phyloP scores from a whole-genome alignment of 2,113 vertebrate species.

The Cottus gobio region DNA sequence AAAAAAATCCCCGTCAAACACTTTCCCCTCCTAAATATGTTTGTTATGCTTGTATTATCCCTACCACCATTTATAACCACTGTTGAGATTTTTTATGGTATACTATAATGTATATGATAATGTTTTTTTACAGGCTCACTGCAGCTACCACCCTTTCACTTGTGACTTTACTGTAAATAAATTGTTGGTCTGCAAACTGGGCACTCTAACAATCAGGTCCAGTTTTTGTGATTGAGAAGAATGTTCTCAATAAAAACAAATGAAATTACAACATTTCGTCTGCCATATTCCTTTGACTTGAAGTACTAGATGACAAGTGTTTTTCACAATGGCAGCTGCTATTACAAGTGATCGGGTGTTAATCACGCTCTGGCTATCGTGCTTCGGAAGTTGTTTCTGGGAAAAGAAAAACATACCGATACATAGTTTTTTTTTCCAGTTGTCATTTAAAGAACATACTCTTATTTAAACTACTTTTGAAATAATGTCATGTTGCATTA shows the following conservation, averaged over 20 bases:
- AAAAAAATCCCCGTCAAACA: neutral
- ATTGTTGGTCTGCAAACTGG: conserved; percentile 58
- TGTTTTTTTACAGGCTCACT: conserved; percentile 72
- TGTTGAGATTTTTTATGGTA: conserved; percentile 69
- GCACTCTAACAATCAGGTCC: conserved; percentile 69
- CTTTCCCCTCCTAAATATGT: conserved; percentile 19
- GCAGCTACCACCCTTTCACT: conserved; percentile 64
- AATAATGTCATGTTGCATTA: neutral
- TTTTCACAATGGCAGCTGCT: neutral
- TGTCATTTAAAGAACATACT: neutral
- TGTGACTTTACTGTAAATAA: conserved; percentile 73
- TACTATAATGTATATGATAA: conserved; percentile 51
- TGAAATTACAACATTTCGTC: conserved; percentile 4
- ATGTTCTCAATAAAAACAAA: conserved; percentile 71
- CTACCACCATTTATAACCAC: conserved; percentile 77
- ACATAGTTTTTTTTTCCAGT: no score
- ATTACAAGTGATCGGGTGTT: neutral
- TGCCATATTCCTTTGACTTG: neutral
- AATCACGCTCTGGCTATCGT: neutral
- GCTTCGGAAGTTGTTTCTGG: neutral
- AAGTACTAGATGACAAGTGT: neutral
- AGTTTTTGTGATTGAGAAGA: conserved; percentile 69
- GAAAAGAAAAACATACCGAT: neutral
- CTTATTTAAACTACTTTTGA: neutral
- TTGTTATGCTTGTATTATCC: conserved; percentile 57